Evolutionary conservation across 2,888 invertebrate species (phyloP), one percentile per base, ranked within the genome.

Genomic region (Ormyrus rosae): DNA sequence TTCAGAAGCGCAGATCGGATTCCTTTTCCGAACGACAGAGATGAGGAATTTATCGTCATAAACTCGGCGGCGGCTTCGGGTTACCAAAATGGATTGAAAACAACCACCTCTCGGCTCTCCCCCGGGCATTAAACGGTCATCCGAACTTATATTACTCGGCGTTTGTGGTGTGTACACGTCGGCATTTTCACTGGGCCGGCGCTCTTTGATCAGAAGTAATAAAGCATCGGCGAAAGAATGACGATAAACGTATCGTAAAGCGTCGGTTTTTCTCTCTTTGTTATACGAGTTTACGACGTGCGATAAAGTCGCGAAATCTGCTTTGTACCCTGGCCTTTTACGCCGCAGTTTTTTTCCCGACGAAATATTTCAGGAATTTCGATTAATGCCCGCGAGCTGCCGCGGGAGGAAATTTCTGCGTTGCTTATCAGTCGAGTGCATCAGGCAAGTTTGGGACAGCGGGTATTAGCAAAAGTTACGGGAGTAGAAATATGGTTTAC

Each of bases 21-120:
- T 82, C 75, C 74, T 78, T 64, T 53, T 68, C 48, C 34, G 61
- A 72, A 65, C 50, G 63, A 69, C 34, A 56, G 75, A 34, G 9
- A 34, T 19, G 55, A 65, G 76, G 79, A 82, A 83, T 83, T 82
- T 64, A 46, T 61, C 65, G n/a, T 81, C 83, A 71, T 82, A 83
- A 82, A 83, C 80, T 61, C 51, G 61, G 48, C 63, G 50, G 75
- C 73, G 46, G 73, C 64, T 5, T 68, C 67, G 65, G 51, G 11
- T 53, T 60, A 55, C 61, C 78, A 58, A 78, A 69, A 77, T 79
- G 69, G 76, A 81, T 82, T 79, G 79, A 79, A 80, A 80, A 74
- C 70, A 80, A 70, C 74, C 69, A 48, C n/a, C n/a, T 46, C 56
- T 13, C 45, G 34, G 46, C 13, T 53, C 13, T n/a, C 8, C 56